These are phyloP conservation scores for Salvelinus sp. DNA, from an alignment of 2,113 vertebrate genomes.

Conservation along the genomic window DNA sequence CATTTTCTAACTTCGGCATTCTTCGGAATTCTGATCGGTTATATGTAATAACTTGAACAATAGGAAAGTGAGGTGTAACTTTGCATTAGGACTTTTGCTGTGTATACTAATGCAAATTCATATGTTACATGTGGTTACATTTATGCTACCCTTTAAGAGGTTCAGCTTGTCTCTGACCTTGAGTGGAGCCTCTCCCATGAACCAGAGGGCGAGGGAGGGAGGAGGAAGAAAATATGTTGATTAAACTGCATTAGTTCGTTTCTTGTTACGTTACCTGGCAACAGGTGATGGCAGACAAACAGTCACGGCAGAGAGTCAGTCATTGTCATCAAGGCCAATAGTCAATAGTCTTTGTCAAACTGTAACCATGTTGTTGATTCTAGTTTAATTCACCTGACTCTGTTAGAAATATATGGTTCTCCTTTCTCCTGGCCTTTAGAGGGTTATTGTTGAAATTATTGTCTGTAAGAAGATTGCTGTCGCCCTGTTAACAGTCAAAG, in stretches of 20 bases:
- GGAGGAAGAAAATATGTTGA: not conserved
- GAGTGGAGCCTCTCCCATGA: not conserved
- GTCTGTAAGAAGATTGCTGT: not conserved
- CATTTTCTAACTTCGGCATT: too few relatives aligned
- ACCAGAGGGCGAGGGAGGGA: conserved; percentile 8
- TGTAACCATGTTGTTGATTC: not conserved
- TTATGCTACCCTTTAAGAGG: too few relatives aligned
- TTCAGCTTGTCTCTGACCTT: conserved; percentile 23
- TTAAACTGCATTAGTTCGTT: too few relatives aligned
- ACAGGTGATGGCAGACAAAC: conserved; percentile 23
- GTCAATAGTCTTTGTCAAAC: conserved; percentile 13
- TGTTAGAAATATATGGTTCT: not conserved
- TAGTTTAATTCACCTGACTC: not conserved
- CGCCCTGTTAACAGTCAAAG: not conserved
- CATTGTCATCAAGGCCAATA: not conserved
- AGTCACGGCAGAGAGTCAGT: not conserved
- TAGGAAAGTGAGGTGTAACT: too few relatives aligned
- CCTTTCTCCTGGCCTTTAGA: not conserved
- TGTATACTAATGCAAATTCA: too few relatives aligned
- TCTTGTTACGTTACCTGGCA: conserved; percentile 32
- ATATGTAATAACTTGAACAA: too few relatives aligned
- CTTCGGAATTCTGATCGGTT: too few relatives aligned
- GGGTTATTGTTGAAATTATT: not conserved
- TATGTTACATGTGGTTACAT: too few relatives aligned
- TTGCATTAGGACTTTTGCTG: too few relatives aligned